These are phyloP conservation scores for Madoqua kirkii DNA, from an alignment of 2,113 vertebrate genomes.

Conservation along the genomic window DNA sequence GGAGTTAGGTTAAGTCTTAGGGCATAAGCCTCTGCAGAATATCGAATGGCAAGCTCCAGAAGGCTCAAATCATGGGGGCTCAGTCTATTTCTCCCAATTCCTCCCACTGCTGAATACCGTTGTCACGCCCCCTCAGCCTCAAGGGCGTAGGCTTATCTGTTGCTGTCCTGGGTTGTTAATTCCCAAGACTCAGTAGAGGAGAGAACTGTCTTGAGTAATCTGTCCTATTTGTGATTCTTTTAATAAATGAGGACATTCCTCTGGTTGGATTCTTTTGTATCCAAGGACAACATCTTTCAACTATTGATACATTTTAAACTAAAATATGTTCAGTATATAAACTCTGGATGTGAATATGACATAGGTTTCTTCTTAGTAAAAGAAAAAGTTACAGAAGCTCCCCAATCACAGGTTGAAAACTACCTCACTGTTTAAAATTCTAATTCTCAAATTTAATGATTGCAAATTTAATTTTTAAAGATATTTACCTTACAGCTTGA, in stretches of 20 bases:
- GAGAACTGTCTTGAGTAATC: background rate
- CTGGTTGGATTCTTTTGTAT: background rate
- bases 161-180: background rate
- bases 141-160: background rate
- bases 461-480: background rate
- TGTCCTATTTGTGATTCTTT: background rate
- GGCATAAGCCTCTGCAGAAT: background rate
- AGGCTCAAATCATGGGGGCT: background rate
- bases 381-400: background rate
- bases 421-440: background rate
- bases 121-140: background rate
- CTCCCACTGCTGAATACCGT: background rate
- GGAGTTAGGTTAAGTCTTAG: background rate
- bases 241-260: background rate
- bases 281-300: background rate
- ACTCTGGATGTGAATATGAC: background rate
- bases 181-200: background rate
- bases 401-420: background rate
- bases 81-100: background rate
- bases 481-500: background rate
- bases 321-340: conserved; percentile 1
- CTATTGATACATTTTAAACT: background rate
- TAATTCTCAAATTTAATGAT: background rate
- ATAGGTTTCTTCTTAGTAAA: background rate
- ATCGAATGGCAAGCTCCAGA: background rate